Evolutionary conservation across 2,113 vertebrate genomes (phyloP), one percentile per base, ranked within the genome.

Genomic region (Pycnonotus jocosus): DNA sequence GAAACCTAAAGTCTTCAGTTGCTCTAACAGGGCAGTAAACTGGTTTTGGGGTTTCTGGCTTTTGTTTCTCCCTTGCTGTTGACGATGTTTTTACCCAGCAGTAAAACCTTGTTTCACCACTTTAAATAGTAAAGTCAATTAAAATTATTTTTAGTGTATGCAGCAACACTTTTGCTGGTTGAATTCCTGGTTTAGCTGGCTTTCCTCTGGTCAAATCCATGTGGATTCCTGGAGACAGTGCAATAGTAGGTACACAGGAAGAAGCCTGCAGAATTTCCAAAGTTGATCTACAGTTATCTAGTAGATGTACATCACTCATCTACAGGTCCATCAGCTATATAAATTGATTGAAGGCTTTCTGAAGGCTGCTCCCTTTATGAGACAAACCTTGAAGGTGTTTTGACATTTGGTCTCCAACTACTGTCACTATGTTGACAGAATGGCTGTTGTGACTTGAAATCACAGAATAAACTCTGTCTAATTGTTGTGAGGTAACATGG

Each of bases 251-350:
- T 80, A 28, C 2, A 10, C 11, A 65, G 8, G 16, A 38, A 51
- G 19, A 40, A 88, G 5, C 14, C 33, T 82, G 13, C 7, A 65
- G n/a, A 38, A 35, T 3, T 69, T 78, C 7, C 15, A 31, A 30
- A 27, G 22, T 1, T 13, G 13, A 4, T 65, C 20, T 61, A 1
- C 1, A 1, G 27, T 45, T 48, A 22, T 11, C 15, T 48, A 30
- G 1, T 5, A 27, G 31, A 9, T 31, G 7, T 22, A 9, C 33
- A 31, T 56, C 31, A 18, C 6, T 14, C 18, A 25, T 48, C 28
- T 54, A 14, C 15, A 47, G 8, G 27, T 85, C 27, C 65, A 9
- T 28, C 28, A 37, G 21, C 7, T 64, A 2, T 61, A 24, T 5
- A 38, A 37, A 2, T 12, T 77, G 69, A 60, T 15, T 42, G 62